These are phyloP conservation scores for Anguilla anguilla DNA, from an alignment of 2,797 vertebrate species.

Conservation along the genomic window DNA sequence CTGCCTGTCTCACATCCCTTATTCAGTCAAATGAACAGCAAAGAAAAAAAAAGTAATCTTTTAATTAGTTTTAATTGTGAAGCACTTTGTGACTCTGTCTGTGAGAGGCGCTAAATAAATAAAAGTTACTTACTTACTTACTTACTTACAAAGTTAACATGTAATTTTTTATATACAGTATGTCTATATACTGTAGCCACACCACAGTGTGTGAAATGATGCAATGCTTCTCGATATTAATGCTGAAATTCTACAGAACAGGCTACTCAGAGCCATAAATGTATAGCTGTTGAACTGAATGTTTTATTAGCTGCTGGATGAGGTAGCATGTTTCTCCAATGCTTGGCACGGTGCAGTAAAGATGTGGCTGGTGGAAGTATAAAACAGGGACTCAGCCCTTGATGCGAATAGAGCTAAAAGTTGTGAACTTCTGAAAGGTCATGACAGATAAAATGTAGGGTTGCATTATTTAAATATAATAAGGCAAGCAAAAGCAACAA, in stretches of 20 bases:
- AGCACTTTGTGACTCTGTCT: no score
- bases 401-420: neutral
- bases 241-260: neutral
- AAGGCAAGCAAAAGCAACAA: neutral
- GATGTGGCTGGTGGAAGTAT: no score
- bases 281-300: neutral
- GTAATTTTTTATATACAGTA: neutral
- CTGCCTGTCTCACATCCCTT: slow-evolving; percentile 15
- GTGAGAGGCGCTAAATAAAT: no score
- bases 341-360: no score
- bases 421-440: neutral
- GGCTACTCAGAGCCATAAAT: neutral
- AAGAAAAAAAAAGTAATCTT: no score
- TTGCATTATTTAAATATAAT: neutral
- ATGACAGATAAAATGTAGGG: neutral
- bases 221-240: neutral
- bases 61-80: no score
- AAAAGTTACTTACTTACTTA: neutral
- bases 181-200: neutral
- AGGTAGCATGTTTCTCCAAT: no score
- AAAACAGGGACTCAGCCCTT: neutral
- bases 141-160: neutral
- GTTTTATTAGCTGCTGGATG: no score
- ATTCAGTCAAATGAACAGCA: neutral
- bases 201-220: neutral